Base-by-base conservation (phyloP, 2,888 invertebrate species). In the Folsomia candida region DNA sequence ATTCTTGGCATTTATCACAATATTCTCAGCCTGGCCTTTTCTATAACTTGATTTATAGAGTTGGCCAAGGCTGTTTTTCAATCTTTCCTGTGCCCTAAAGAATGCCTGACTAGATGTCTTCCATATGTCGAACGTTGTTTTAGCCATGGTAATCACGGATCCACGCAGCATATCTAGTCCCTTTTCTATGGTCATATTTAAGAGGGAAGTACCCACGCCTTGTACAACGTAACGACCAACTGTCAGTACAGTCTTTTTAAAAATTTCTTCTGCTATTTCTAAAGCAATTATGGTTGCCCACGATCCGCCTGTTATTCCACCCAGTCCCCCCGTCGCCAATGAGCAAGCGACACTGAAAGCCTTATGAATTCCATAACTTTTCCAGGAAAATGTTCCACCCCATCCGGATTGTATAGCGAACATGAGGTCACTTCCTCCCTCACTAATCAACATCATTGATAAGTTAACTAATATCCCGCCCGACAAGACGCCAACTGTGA, bases 351-450 rank as follows among this genome's bases (percentile, higher is more conserved):
- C 68, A 25, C 68, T 68, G 61, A 68, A 54, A 0, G 25, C 54
- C 51, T 68, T 68, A 47, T 68, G 62, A 6, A 54, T 24, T 25
- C 57, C 69, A 22, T 68, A 68, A 3, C 26, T 6, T 26, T 68
- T 63, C 69, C 69, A 68, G 14, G 69, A 63, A 29, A 68, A 68
- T 14, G 25, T 51, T 4, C 69, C 69, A 4, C 25, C 51, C 9
- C 47, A 14, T 6, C 69, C 69, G 20, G 27, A 27, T 20, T 68
- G 69, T 6, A 63, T 47, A 2, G 69, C 69, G 20, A 51, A 68
- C 26, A 68, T 51, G 0, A 68, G 29, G 27, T 68, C 69, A 18
- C 63, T 29, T 2, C 51, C 63, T 18, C 69, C 69, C n/a, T 68
- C 69, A 26, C 57, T 57, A 37, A 68, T 63, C 2, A 68, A 27